phyloP scores from a whole-genome alignment of 2,113 vertebrate genomes.

The Mirounga angustirostris region DNA sequence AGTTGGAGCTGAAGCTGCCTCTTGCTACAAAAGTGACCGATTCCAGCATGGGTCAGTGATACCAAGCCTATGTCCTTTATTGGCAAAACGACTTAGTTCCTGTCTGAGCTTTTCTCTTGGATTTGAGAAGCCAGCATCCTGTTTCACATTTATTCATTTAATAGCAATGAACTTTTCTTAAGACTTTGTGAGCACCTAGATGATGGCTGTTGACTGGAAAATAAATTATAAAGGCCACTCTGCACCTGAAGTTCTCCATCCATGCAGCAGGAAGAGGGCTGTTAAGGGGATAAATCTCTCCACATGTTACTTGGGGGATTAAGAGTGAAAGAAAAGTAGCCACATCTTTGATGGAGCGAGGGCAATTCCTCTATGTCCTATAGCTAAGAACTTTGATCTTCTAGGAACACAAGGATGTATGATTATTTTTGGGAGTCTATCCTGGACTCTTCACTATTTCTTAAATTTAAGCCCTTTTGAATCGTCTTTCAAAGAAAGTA shows the following conservation, averaged over 20 bases:
- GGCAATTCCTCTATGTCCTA: neutral
- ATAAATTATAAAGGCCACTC: neutral
- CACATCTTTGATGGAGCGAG: neutral
- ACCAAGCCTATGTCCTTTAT: neutral
- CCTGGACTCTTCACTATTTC: neutral
- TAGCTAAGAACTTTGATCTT: neutral
- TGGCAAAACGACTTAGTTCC: neutral
- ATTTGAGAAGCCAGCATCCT: neutral
- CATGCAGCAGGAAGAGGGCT: neutral
- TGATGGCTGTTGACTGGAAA: neutral
- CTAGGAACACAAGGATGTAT: neutral
- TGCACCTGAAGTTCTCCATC: too few relatives aligned
- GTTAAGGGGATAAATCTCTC: too few relatives aligned
- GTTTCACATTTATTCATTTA: neutral
- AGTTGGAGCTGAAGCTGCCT: neutral
- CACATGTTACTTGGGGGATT: fast-evolving
- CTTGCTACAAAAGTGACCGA: neutral
- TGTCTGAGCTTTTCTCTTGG: neutral
- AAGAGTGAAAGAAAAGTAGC: neutral
- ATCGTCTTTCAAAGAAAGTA: conserved; percentile 16
- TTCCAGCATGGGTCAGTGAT: neutral
- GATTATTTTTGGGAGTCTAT: neutral
- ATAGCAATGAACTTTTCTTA: neutral
- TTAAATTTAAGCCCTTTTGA: neutral
- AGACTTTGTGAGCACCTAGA: neutral